Base-by-base conservation (phyloP, 2,113 vertebrate species). In the Manacus vitellinus region DNA sequence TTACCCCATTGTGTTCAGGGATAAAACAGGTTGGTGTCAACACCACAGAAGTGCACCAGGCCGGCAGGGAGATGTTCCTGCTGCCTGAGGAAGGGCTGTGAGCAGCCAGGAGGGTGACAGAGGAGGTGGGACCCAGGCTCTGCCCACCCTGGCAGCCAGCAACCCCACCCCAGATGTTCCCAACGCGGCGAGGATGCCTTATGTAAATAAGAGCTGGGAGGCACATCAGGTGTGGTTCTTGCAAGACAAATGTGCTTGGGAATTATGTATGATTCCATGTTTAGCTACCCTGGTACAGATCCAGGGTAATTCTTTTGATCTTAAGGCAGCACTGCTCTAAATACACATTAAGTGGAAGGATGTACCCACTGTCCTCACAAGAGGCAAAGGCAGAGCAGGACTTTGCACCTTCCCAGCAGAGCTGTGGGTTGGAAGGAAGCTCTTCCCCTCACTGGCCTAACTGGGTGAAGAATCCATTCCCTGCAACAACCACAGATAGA, bases 221-320 rank as follows among this genome's bases (percentile, higher is more conserved):
- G 89, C 96, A 97, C 85, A 93, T 93, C 93, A 95, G 94, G 97
- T 95, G 96, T 92, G 97, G 97, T 74, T 97, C 93, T 55, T 88
- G 88, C 83, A 86, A 97, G 92, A 96, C 92, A 95, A 96, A 94
- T 75, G 88, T 87, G 92, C 96, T 94, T 84, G 88, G 92, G 86
- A 94, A 97, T 96, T 95, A 96, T 88, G 88, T 92, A 94, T 75
- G 83, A 94, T 96, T 87, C 92, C 84, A 61, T 91, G 95, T 92
- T 94, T 95, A 96, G 96, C 77, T 95, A 27, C 46, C 88, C 73
- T 89, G 92, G 86, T 94, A 87, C 58, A 94, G 94, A 96, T 92
- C 92, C 92, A 94, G 80, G 30, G 91, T 35, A 52, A 79, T 78
- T 84, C 91, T 94, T 95, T 94, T 96, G 92, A 95, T 97, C 94